Evolutionary conservation across 2,797 vertebrate genomes (phyloP).

Genomic region (Gallinago nigripennis): DNA sequence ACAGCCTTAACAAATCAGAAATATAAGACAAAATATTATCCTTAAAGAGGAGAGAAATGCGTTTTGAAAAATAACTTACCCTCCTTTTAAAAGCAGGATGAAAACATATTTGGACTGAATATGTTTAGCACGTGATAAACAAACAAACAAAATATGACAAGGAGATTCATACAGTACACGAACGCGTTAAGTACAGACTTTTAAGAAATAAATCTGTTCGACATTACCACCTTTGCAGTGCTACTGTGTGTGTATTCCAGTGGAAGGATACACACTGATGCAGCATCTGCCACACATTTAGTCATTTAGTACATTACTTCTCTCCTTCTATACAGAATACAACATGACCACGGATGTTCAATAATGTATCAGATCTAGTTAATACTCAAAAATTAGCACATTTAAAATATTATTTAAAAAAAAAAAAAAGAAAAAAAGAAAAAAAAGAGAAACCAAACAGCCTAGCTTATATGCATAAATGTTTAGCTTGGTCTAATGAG

Average conservation of each 20-base stretch:
- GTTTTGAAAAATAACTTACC: conserved; percentile 30
- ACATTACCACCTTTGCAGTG: conserved; percentile 48
- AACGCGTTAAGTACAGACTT: conserved; percentile 16
- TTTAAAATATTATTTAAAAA: conserved; percentile 20
- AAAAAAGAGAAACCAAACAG: conserved; percentile 31
- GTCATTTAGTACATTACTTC: conserved; percentile 31
- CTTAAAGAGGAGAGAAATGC: conserved; percentile 26
- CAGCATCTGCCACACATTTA: conserved; percentile 40
- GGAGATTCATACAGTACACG: conserved; percentile 12
- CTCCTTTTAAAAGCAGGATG: conserved; percentile 28
- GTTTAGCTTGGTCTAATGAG: conserved; percentile 30
- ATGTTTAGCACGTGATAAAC: conserved; percentile 44
- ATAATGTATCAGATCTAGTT: not conserved
- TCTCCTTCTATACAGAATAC: not conserved
- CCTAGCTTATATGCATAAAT: not conserved
- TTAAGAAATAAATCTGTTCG: conserved; percentile 60
- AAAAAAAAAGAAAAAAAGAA: not conserved
- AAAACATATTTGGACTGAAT: conserved; percentile 44
- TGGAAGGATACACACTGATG: conserved; percentile 17
- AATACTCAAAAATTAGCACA: not conserved
- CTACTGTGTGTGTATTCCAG: conserved; percentile 46
- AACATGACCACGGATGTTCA: conserved; percentile 4
- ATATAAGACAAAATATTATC: conserved; percentile 43
- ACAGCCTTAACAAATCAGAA: conserved; percentile 25
- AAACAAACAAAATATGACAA: conserved; percentile 49